phyloP scores from a whole-genome alignment of 2,888 invertebrate species.

The Aphodius granarius region DNA sequence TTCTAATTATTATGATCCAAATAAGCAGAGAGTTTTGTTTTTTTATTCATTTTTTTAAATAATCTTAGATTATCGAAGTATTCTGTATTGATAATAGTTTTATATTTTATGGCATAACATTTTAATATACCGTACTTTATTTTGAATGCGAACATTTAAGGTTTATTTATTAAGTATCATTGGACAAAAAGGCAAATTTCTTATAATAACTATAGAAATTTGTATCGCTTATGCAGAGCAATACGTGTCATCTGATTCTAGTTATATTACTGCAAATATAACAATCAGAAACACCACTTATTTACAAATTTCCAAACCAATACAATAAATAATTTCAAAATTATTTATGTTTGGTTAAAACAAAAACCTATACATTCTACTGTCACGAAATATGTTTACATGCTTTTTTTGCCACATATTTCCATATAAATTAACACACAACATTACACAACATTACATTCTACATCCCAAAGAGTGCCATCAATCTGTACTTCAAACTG shows the following conservation, averaged over 20 bases:
- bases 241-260: neutral
- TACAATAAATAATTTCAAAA: slow-evolving; percentile 6
- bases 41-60: too few relatives aligned
- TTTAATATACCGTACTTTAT: too few relatives aligned
- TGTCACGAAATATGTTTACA: neutral
- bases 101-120: too few relatives aligned
- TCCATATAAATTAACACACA: too few relatives aligned
- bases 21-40: too few relatives aligned
- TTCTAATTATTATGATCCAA: too few relatives aligned
- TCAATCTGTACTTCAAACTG: neutral
- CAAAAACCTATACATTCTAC: neutral
- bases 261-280: slow-evolving; percentile 5
- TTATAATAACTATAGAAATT: neutral
- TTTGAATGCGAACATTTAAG: too few relatives aligned
- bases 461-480: neutral
- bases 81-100: too few relatives aligned
- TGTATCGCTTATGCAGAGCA: neutral
- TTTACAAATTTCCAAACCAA: neutral
- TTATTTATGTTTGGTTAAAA: slow-evolving; percentile 2
- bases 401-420: neutral
- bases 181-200: too few relatives aligned
- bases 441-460: neutral
- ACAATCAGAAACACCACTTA: slow-evolving; percentile 3
- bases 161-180: too few relatives aligned
- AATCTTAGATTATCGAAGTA: too few relatives aligned